Percentiles rank a stretch among this genome's conserved stretches.
These are phyloP conservation scores for Norana najaformis DNA, from an alignment of 2,888 invertebrate genomes.

Conservation along the genomic window DNA sequence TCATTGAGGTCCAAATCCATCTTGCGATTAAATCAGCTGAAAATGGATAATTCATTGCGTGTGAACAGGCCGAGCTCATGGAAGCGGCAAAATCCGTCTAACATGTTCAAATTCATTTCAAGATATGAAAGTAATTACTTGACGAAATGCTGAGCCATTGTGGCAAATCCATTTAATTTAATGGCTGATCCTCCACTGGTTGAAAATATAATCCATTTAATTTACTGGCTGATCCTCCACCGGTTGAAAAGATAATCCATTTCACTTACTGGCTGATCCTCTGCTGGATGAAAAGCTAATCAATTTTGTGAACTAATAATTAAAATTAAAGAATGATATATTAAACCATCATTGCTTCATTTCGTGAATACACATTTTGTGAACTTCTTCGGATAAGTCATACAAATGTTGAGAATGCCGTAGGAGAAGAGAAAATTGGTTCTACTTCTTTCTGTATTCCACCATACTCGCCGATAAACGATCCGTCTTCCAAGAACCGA, in stretches of 20 bases:
- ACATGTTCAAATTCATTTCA: background rate
- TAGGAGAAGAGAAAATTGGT: slow-evolving; percentile 67
- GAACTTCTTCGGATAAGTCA: slow-evolving; percentile 46
- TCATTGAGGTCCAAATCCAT: background rate
- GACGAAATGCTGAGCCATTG: background rate
- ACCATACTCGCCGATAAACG: slow-evolving; percentile 97
- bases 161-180: background rate
- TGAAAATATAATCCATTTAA: background rate
- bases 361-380: background rate
- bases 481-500: slow-evolving; percentile 96
- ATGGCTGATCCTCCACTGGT: no score
- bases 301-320: background rate
- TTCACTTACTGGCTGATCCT: no score
- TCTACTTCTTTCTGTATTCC: slow-evolving; percentile 53
- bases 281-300: background rate
- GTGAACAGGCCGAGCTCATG: background rate
- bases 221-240: no score
- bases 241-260: background rate
- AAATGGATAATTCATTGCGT: background rate
- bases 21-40: background rate
- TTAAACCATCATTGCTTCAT: background rate
- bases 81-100: background rate
- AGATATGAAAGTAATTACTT: background rate
- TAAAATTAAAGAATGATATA: background rate
- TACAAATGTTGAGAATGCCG: slow-evolving; percentile 77